Base-by-base conservation (phyloP, 2,113 vertebrate species). In the Vulpes ferrilata region DNA sequence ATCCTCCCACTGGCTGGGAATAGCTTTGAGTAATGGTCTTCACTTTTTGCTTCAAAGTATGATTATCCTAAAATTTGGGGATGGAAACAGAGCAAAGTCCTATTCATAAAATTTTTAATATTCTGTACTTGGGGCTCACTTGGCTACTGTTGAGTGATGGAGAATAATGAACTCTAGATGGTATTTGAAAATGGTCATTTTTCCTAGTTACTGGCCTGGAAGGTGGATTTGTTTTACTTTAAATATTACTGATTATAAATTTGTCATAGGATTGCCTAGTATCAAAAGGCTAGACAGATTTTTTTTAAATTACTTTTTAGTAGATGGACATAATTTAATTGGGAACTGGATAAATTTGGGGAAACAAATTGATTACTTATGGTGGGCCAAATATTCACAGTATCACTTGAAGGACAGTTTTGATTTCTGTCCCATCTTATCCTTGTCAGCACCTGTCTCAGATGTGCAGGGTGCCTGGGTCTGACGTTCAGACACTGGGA, bases 171-270 rank as follows among this genome's bases (percentile, higher is more conserved):
- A 95, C 30, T 79, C 51, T 96, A 81, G 83, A 80, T 79, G 30
- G 8, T 92, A 43, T 62, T 82, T 87, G 53, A 86, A 48, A 86
- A n/a, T 57, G 23, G 60, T 79, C 22, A 78, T 85, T 87, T 95
- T 89, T 94, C 62, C 71, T 64, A 74, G 15, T 86, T 86, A 83
- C 12, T 78, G 11, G 38, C 23, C 27, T 87, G n/a, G 30, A 88
- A 95, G 51, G 64, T 83, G 17, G 82, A 93, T 91, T 96, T 95
- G 35, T 79, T 90, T 96, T 69, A 90, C 35, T 80, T 97, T 92
- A 69, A 86, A 22, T 84, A 69, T 43, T 88, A 90, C 90, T 96
- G 79, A 93, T 83, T 90, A 67, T 81, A 96, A 87, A 93, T 35
- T 87, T 86, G n/a, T 35, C 69, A 84, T 60, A 79, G 11, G 15